Conservation (phyloP, 2,888 invertebrate genomes). For the Hesperia comma region DNA sequence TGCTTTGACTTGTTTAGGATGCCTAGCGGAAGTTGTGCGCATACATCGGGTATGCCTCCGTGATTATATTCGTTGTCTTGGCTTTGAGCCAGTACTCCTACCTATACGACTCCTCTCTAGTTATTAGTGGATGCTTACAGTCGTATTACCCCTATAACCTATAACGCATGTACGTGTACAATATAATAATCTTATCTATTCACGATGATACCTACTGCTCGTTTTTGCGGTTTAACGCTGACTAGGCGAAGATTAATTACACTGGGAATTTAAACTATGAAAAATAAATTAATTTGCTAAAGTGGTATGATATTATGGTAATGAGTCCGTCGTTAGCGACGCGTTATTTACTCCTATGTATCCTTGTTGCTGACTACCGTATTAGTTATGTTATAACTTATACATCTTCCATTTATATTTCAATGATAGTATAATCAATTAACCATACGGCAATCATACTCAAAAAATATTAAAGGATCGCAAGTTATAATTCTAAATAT, state of each 20-base stretch:
- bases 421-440: too few relatives aligned
- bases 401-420: too few relatives aligned
- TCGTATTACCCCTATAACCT: neutral
- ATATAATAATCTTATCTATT: neutral
- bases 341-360: too few relatives aligned
- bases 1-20: conserved; percentile 16
- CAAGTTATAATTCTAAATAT: too few relatives aligned
- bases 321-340: too few relatives aligned
- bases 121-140: conserved; percentile 4
- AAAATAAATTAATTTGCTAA: conserved; percentile 19
- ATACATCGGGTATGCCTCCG: conserved; percentile 17
- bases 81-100: conserved; percentile 16
- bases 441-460: too few relatives aligned
- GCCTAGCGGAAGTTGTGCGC: conserved; percentile 27
- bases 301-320: neutral
- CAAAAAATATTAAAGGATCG: too few relatives aligned
- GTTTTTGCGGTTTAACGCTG: conserved; percentile 15
- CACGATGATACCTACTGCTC: neutral
- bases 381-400: too few relatives aligned
- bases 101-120: conserved; percentile 20
- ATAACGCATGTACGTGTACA: too few relatives aligned
- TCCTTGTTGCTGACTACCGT: too few relatives aligned
- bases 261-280: conserved; percentile 17
- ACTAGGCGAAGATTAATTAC: conserved; percentile 18
- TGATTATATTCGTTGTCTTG: conserved; percentile 27